phyloP scores from a whole-genome alignment of 1,140 invertebrate genomes.

The Drosophila persimilis region DNA sequence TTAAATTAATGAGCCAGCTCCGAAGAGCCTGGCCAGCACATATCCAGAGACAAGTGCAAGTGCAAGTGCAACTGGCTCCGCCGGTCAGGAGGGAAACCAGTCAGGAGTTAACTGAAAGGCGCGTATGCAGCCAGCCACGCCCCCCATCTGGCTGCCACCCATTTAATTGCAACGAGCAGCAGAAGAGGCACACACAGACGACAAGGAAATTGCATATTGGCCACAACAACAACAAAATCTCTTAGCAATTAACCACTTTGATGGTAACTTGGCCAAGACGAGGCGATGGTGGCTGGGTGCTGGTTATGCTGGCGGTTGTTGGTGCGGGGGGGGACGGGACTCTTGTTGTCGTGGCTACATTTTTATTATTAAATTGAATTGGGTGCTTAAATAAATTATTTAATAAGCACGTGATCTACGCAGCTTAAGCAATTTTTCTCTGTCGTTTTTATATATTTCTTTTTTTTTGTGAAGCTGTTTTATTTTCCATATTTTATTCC shows the following conservation, averaged over 20 bases:
- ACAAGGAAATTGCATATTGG: slow-evolving; percentile 69
- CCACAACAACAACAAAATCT: slow-evolving; percentile 32
- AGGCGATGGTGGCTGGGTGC: slow-evolving; percentile 6
- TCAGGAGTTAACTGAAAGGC: slow-evolving; percentile 67
- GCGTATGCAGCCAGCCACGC: slow-evolving; percentile 63
- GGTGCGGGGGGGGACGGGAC: slow-evolving; percentile 2
- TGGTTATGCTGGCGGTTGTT: background rate
- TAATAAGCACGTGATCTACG: slow-evolving; percentile 80
- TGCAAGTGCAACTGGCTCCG: slow-evolving; percentile 6
- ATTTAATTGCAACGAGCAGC: slow-evolving; percentile 59
- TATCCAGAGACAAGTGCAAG: slow-evolving; percentile 44
- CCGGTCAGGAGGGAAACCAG: background rate
- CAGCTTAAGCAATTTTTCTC: slow-evolving; percentile 39
- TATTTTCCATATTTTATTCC: slow-evolving; percentile 51
- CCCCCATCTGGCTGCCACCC: slow-evolving; percentile 63
- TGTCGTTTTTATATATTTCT: too few relatives aligned
- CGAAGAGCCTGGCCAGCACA: slow-evolving; percentile 1
- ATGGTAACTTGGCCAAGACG: slow-evolving; percentile 45
- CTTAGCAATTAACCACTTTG: slow-evolving; percentile 65
- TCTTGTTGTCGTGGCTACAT: slow-evolving; percentile 59
- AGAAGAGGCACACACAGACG: slow-evolving; percentile 26
- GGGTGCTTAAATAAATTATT: slow-evolving; percentile 82
- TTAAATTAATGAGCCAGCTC: slow-evolving; percentile 75
- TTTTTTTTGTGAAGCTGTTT: background rate
- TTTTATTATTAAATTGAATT: slow-evolving; percentile 81